These are phyloP conservation scores for Ophiothrix spiculata DNA, from an alignment of 35 echinoderm and acorn worm species.

Conservation along the genomic window DNA sequence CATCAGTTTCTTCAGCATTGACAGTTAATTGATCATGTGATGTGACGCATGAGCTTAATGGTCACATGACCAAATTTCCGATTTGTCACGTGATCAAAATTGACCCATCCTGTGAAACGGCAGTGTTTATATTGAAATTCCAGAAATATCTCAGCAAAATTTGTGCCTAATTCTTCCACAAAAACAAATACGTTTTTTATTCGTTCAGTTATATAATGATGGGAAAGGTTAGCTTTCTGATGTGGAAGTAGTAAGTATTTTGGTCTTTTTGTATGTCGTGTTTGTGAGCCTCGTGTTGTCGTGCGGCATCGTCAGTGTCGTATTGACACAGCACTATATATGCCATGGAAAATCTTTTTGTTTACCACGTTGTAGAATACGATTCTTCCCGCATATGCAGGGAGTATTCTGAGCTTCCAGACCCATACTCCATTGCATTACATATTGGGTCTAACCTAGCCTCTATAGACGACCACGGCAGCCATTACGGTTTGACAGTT, in stretches of 20 bases:
- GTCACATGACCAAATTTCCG: not conserved
- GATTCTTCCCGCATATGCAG: no score
- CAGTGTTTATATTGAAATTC: not conserved
- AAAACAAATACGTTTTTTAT: not conserved
- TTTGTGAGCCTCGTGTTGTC: not conserved
- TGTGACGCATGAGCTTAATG: not conserved
- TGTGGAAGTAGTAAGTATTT: no score
- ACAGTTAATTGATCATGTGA: not conserved
- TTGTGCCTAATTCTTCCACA: not conserved
- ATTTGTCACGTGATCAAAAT: not conserved
- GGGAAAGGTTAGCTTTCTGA: not conserved
- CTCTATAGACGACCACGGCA: no score
- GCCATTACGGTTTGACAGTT: no score
- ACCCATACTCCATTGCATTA: no score
- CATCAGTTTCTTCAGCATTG: no score
- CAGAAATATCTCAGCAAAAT: not conserved
- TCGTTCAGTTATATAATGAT: not conserved
- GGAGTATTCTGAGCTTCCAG: no score
- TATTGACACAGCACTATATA: no score
- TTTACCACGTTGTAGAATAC: no score
- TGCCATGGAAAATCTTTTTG: no score
- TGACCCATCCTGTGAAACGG: not conserved
- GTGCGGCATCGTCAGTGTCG: not conserved
- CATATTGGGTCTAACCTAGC: no score
- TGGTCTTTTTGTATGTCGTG: not conserved